Percentiles rank a stretch among this genome's conserved stretches.
Conservation (phyloP, 1,140 invertebrate genomes). For the Temnothorax curvispinosus region DNA sequence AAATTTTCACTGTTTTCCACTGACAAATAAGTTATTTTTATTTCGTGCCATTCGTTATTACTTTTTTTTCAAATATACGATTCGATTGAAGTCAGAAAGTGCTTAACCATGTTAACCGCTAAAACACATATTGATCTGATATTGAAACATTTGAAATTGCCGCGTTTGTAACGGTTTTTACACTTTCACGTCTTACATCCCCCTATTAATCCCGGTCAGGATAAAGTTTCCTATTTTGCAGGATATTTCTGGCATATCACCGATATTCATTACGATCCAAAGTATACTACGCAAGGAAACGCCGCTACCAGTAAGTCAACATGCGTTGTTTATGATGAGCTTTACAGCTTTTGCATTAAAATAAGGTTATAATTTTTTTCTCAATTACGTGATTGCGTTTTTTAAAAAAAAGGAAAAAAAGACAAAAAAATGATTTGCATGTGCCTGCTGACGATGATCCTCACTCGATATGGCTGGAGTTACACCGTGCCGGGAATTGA, state of each 20-base stretch:
- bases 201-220: neutral
- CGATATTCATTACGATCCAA: slow-evolving; percentile 94
- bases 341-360: neutral
- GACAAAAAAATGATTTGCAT: neutral
- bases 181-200: neutral
- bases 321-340: neutral
- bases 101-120: neutral
- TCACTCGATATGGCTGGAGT: neutral
- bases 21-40: slow-evolving; percentile 28
- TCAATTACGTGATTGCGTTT: neutral
- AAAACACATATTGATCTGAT: neutral
- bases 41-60: neutral
- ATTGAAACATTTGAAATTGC: neutral
- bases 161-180: neutral
- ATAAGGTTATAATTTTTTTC: neutral
- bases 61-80: slow-evolving; percentile 26
- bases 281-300: slow-evolving; percentile 91
- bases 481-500: neutral
- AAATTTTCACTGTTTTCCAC: neutral
- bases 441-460: neutral
- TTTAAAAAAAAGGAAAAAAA: too few species aligned
- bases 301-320: slow-evolving; percentile 89
- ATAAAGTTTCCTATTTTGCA: slow-evolving; percentile 86
- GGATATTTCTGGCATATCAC: slow-evolving; percentile 97
- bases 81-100: neutral